Evolutionary conservation across 2,888 invertebrate genomes (phyloP), one percentile per base, ranked within the genome.

Genomic region (Netelia fuscicornis): DNA sequence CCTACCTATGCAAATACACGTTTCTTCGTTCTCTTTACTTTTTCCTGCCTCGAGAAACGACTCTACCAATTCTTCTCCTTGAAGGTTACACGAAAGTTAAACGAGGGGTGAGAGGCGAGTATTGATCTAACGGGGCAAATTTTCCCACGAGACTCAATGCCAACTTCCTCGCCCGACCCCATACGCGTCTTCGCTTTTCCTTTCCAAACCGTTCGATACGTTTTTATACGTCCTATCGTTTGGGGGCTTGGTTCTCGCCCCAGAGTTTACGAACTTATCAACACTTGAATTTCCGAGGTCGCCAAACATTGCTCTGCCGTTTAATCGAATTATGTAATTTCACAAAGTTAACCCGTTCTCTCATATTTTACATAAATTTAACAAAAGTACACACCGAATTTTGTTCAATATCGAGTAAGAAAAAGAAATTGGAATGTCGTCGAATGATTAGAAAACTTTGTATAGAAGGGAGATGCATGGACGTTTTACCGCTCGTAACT

Each of bases 101-200:
- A 42, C 23, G 37, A 20, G 60, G 30, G 44, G 44, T 0, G 48
- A 20, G 37, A 37, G 37, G 6, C 52, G 58, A 65, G 79, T 81
- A 81, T 74, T 74, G 80, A 81, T 81, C 81, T 44, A 42, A 42
- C 52, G 67, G 42, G 75, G 25, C 37, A 1, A 37, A 70, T 56
- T 60, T 68, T 62, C 37, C 17, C 30, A 44, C 23, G n/a, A 37
- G 10, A 17, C 25, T 60, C n/a, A 23, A 23, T 62, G 68, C 70
- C 74, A 54, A n/a, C 44, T 72, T 60, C 37, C 2, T n/a, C 2
- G 37, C 23, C 2, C 64, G 54, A 65, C 37, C 65, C 44, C 74
- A 5, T 23, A 52, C 71, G 65, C 56, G 10, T 44, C 48, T 8
- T 11, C 58, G 37, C 23, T 44, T 65, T 2, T 9, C n/a, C n/a